phyloP scores from a whole-genome alignment of 1,140 invertebrate genomes.

The Lycorma delicatula region DNA sequence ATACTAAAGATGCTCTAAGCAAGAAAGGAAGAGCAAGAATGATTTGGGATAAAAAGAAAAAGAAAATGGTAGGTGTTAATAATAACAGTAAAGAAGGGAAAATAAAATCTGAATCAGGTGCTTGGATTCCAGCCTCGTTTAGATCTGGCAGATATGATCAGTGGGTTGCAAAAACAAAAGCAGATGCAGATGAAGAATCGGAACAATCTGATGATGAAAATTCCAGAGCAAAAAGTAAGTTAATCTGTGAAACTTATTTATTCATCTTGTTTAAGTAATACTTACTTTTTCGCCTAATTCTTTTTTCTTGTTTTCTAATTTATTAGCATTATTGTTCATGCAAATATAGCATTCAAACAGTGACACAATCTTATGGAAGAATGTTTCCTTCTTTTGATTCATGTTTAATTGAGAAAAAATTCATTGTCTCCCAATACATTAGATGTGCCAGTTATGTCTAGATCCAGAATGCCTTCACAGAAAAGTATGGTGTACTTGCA shows the following conservation, averaged over 20 bases:
- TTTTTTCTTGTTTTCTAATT: not conserved
- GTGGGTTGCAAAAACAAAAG: slow-evolving; percentile 79
- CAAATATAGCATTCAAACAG: not conserved
- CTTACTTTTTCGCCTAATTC: not conserved
- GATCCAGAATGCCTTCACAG: no score
- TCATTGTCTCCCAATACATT: no score
- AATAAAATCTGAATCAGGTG: slow-evolving; percentile 91
- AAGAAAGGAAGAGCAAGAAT: slow-evolving; percentile 43
- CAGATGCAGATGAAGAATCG: slow-evolving; percentile 47
- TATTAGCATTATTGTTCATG: not conserved
- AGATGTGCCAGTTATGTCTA: no score
- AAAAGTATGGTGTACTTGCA: no score
- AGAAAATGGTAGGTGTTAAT: slow-evolving; percentile 76
- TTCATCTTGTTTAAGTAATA: not conserved
- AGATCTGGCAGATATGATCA: slow-evolving; percentile 81
- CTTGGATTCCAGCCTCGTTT: slow-evolving; percentile 87
- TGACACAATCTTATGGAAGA: not conserved
- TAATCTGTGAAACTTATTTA: not conserved
- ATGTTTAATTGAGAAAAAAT: not conserved
- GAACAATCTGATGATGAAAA: slow-evolving; percentile 47
- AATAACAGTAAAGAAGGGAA: slow-evolving; percentile 47
- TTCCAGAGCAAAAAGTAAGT: slow-evolving; percentile 7
- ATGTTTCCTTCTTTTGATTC: not conserved
- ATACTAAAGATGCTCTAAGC: slow-evolving; percentile 57
- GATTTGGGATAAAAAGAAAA: slow-evolving; percentile 85